These are phyloP conservation scores for Labroides dimidiatus DNA, from an alignment of 2,797 vertebrate genomes.

Conservation along the genomic window DNA sequence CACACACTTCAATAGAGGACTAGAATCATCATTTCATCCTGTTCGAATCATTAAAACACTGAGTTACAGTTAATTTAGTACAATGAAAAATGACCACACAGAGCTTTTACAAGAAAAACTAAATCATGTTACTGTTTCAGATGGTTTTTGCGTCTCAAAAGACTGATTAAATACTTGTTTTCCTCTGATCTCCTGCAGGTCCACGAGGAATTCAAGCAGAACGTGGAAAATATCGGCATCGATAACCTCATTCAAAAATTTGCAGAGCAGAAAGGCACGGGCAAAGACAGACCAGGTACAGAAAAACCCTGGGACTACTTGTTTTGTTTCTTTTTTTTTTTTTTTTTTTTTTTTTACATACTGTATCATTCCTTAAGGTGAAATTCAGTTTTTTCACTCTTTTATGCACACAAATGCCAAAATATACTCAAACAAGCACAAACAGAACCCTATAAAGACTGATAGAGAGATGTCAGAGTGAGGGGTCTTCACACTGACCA, in stretches of 20 bases:
- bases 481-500: no score
- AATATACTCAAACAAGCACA: no score
- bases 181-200: constrained; percentile 81
- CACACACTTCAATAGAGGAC: no score
- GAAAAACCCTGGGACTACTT: background rate
- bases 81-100: background rate
- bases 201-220: constrained; percentile 97
- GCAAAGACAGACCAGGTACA: constrained; percentile 90
- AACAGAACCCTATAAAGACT: no score
- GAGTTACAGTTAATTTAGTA: background rate
- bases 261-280: constrained; percentile 92
- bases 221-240: constrained; percentile 93
- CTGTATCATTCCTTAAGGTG: no score
- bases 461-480: no score
- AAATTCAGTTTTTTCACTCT: no score
- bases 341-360: no score
- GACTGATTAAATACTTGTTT: background rate
- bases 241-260: constrained; percentile 91
- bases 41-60: background rate
- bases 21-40: background rate
- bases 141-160: background rate
- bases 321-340: no score
- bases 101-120: background rate
- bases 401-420: no score
- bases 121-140: background rate